These are phyloP conservation scores for Mamestra configurata DNA, from an alignment of 1,140 invertebrate genomes.

Conservation along the genomic window DNA sequence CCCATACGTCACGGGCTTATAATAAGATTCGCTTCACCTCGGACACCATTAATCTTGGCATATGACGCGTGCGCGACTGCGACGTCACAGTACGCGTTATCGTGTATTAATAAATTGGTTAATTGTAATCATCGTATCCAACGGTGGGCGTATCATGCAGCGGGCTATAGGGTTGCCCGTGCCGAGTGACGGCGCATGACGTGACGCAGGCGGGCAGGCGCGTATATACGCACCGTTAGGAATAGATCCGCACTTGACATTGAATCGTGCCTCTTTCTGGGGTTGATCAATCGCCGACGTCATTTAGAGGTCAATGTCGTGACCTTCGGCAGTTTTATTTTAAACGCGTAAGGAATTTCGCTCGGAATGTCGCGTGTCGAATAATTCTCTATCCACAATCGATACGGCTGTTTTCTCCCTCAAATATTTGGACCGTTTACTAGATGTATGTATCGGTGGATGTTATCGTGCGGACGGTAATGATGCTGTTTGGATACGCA, in stretches of 20 bases:
- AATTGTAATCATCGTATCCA: constrained; percentile 50
- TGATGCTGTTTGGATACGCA: background rate
- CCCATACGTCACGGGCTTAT: constrained; percentile 42
- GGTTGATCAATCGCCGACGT: constrained; percentile 46
- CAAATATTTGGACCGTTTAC: constrained; percentile 32
- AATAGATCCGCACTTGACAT: constrained; percentile 70
- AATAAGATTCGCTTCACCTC: constrained; percentile 20
- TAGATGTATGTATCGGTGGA: constrained; percentile 9
- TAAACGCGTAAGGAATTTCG: constrained; percentile 39
- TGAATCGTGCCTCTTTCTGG: constrained; percentile 56
- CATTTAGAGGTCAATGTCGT: constrained; percentile 60
- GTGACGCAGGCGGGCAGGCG: constrained; percentile 57
- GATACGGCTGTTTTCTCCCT: background rate
- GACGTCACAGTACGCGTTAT: constrained; percentile 36
- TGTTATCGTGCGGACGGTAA: constrained; percentile 14
- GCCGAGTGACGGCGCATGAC: constrained; percentile 53
- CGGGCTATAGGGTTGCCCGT: constrained; percentile 28
- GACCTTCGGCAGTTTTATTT: constrained; percentile 58
- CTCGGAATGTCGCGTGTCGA: constrained; percentile 29
- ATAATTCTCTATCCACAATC: constrained; percentile 14
- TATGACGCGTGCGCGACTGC: constrained; percentile 21
- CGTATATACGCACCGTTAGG: constrained; percentile 52
- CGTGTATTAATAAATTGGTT: constrained; percentile 59
- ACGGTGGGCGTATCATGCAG: constrained; percentile 54
- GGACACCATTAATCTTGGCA: constrained; percentile 44